Conservation (phyloP, 2,888 invertebrate species). For the Lomographa bimaculata region DNA sequence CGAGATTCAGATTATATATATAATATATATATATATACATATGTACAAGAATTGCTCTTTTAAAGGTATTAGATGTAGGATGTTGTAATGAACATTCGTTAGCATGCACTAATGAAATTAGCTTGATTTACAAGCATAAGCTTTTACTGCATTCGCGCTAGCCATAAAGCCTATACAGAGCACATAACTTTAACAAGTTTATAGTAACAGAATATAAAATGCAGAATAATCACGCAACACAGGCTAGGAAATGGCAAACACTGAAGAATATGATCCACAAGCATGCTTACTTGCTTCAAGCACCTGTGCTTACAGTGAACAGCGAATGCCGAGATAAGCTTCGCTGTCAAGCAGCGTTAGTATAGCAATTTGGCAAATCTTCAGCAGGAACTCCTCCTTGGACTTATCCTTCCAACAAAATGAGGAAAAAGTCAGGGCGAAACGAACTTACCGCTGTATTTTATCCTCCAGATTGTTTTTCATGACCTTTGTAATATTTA, state of each 20-base stretch:
- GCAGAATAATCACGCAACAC: conserved; percentile 34
- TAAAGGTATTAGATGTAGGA: too few species aligned
- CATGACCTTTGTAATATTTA: conserved; percentile 19
- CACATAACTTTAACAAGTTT: conserved; percentile 29
- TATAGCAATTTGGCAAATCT: conserved; percentile 35
- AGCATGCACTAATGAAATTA: conserved; percentile 5
- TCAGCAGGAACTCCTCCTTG: conserved; percentile 19
- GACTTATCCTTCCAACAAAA: conserved; percentile 24
- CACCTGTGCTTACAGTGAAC: conserved; percentile 22
- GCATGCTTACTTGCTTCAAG: conserved; percentile 22
- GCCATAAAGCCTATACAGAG: conserved; percentile 25
- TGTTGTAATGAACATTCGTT: too few species aligned
- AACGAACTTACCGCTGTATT: conserved; percentile 13
- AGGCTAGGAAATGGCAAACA: conserved; percentile 2
- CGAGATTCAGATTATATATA: too few species aligned
- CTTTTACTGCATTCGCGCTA: conserved; percentile 21
- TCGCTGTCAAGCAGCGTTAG: conserved; percentile 33
- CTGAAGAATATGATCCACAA: conserved; percentile 8
- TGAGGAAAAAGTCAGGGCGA: conserved; percentile 15
- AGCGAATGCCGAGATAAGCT: conserved; percentile 32
- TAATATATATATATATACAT: too few species aligned
- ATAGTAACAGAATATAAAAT: conserved; percentile 31
- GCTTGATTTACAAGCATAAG: conserved; percentile 13
- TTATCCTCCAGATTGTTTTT: conserved; percentile 19
- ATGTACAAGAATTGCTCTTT: too few species aligned